phyloP scores from a whole-genome alignment of 2,113 vertebrate species.

The Antennarius striatus region DNA sequence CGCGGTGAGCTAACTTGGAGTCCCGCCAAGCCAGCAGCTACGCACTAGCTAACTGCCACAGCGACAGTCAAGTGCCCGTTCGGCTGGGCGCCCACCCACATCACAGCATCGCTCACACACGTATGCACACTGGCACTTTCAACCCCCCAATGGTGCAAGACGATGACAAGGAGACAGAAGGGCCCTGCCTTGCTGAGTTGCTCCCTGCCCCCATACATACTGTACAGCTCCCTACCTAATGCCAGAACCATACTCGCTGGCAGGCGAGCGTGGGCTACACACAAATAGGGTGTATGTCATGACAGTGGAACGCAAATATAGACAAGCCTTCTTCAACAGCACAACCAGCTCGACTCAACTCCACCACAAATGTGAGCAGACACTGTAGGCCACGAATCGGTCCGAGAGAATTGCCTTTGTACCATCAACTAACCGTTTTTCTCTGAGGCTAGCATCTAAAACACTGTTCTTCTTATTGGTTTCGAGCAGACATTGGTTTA shows the following conservation, averaged over 20 bases:
- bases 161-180: conserved; percentile 77
- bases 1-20: conserved; percentile 76
- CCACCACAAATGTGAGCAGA: too few species aligned
- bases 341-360: too few species aligned
- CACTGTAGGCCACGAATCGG: too few species aligned
- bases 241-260: conserved; percentile 47
- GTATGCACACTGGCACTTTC: conserved; percentile 65
- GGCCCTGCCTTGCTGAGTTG: conserved; percentile 67
- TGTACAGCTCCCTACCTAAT: conserved; percentile 59
- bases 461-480: not conserved
- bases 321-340: too few species aligned
- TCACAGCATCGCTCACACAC: conserved; percentile 56
- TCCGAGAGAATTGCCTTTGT: too few species aligned
- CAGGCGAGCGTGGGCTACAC: conserved; percentile 30
- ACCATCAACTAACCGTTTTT: too few species aligned
- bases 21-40: conserved; percentile 69
- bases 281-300: conserved; percentile 6
- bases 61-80: conserved; percentile 77
- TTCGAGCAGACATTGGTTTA: too few species aligned
- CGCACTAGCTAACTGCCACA: conserved; percentile 75
- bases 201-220: conserved; percentile 71
- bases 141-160: conserved; percentile 68
- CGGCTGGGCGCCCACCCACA: conserved; percentile 73
- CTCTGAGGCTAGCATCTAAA: too few species aligned
- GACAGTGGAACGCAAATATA: too few species aligned